Conservation (phyloP, 1,140 invertebrate genomes). For the Calycopis cecrops region DNA sequence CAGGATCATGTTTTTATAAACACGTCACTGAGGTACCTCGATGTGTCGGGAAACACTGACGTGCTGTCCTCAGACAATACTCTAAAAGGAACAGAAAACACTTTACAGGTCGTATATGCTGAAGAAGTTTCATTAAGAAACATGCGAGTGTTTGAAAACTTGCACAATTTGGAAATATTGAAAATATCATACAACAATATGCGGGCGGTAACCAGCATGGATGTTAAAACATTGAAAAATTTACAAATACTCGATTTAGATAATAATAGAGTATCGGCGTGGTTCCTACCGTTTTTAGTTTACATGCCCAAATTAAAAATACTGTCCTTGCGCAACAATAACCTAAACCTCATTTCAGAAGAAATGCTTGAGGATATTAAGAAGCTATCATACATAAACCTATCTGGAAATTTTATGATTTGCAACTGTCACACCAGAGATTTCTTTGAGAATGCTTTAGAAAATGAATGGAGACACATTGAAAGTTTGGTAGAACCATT, state of each 20-base stretch:
- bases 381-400: conserved; percentile 48
- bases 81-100: conserved; percentile 55
- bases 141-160: conserved; percentile 46
- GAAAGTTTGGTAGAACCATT: conserved; percentile 8
- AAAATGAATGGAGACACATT: conserved; percentile 32
- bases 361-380: conserved; percentile 69
- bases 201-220: conserved; percentile 28
- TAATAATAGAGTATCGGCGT: conserved; percentile 70
- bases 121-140: conserved; percentile 51
- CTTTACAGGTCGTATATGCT: conserved; percentile 68
- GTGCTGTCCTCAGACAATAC: conserved; percentile 27
- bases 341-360: conserved; percentile 70
- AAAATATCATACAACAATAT: conserved; percentile 69
- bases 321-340: conserved; percentile 69
- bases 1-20: conserved; percentile 50
- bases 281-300: conserved; percentile 59
- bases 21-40: conserved; percentile 64
- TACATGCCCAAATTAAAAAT: conserved; percentile 55
- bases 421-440: conserved; percentile 72
- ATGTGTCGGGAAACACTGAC: conserved; percentile 71
- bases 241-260: conserved; percentile 71
- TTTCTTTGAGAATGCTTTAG: conserved; percentile 60
- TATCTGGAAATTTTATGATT: conserved; percentile 73
- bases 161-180: conserved; percentile 62
- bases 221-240: conserved; percentile 42